A percentile compares a stretch with the other conserved stretches of the same genome.
Evolutionary conservation across 1,140 invertebrate species (phyloP).

Genomic region (Atta texana): DNA sequence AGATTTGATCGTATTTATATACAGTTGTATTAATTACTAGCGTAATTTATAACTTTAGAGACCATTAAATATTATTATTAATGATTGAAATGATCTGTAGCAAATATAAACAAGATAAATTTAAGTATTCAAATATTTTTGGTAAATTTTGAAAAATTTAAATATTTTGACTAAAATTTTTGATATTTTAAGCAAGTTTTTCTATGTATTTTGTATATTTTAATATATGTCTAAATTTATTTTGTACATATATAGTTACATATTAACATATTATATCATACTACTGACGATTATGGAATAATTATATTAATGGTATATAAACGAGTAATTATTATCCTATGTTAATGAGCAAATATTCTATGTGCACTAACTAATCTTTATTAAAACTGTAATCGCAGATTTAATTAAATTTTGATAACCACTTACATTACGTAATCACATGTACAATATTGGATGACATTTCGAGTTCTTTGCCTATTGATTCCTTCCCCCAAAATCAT

Average conservation of each 20-base stretch:
- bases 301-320: conserved; percentile 39
- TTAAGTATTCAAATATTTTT: background rate
- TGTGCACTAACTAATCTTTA: conserved; percentile 20
- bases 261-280: background rate
- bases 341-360: conserved; percentile 39
- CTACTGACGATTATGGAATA: conserved; percentile 20
- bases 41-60: conserved; percentile 21
- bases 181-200: background rate
- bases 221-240: background rate
- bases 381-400: conserved; percentile 15
- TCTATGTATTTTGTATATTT: background rate
- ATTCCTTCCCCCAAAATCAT: background rate
- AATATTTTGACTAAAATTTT: background rate
- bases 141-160: background rate
- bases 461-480: background rate
- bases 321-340: conserved; percentile 27
- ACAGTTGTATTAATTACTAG: conserved; percentile 16
- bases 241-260: background rate
- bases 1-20: background rate
- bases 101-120: conserved; percentile 26
- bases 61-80: conserved; percentile 25
- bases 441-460: background rate
- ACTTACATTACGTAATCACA: conserved; percentile 19
- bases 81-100: conserved; percentile 14
- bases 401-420: conserved; percentile 46